phyloP scores from a whole-genome alignment of 2,113 vertebrate species.

The Thryonomys swinderianus region DNA sequence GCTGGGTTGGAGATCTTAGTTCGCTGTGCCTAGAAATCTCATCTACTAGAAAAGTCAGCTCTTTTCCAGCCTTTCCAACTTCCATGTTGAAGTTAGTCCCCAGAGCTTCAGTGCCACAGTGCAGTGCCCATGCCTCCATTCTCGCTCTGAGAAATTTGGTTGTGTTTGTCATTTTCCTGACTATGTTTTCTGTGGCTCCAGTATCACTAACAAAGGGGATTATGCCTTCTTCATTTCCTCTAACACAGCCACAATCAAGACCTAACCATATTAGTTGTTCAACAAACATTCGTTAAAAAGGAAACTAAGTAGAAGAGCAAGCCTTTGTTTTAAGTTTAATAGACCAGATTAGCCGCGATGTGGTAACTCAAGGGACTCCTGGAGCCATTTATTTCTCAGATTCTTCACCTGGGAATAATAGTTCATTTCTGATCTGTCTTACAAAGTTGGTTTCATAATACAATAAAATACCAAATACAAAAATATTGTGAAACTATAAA shows the following conservation, averaged over 20 bases:
- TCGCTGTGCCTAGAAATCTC: not conserved
- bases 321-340: not conserved
- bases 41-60: not conserved
- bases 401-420: conserved; percentile 4
- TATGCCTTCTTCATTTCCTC: not conserved
- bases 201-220: not conserved
- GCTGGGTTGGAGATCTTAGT: not conserved
- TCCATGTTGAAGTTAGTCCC: not conserved
- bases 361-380: not conserved
- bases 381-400: not conserved
- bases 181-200: not conserved
- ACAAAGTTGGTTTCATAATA: not conserved
- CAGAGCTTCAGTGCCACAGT: not conserved
- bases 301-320: not conserved
- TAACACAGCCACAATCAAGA: not conserved
- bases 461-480: not conserved
- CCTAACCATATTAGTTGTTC: not conserved
- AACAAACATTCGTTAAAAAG: not conserved
- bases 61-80: not conserved
- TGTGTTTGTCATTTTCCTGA: not conserved
- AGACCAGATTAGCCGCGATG: not conserved
- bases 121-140: not conserved
- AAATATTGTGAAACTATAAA: conserved; percentile 41
- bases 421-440: not conserved
- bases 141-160: not conserved